Conservation (phyloP, 1,140 invertebrate species). For the Drosophila rufa region DNA sequence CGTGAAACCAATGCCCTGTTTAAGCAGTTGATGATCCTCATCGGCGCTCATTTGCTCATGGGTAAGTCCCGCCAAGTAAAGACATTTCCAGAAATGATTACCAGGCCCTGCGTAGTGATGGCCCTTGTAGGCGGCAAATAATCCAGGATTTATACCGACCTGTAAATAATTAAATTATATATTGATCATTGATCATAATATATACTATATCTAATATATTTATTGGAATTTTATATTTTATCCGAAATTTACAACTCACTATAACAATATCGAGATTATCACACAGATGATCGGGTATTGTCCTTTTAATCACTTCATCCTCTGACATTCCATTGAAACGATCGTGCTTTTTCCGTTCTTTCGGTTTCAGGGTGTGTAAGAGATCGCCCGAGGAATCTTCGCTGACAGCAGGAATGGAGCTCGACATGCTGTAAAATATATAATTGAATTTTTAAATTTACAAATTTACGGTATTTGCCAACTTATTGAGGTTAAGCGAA, state of each 20-base stretch:
- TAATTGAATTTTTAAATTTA: not conserved
- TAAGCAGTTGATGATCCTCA: constrained; percentile 96
- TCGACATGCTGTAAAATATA: constrained; percentile 19
- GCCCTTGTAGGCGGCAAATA: constrained; percentile 98
- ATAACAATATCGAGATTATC: constrained; percentile 98
- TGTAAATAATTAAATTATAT: constrained; percentile 83
- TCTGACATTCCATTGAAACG: constrained; percentile 98
- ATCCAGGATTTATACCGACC: constrained; percentile 98
- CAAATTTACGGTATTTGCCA: not conserved
- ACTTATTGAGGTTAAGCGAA: not conserved
- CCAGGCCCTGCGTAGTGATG: constrained; percentile 99
- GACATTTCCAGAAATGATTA: constrained; percentile 99
- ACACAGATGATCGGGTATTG: constrained; percentile 96
- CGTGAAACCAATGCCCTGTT: constrained; percentile 98
- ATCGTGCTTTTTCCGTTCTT: constrained; percentile 97
- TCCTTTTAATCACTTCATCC: constrained; percentile 96
- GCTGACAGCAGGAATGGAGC: not conserved
- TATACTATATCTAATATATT: not conserved
- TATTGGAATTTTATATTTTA: not conserved
- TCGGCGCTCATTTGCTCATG: constrained; percentile 97
- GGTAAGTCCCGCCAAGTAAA: constrained; percentile 96
- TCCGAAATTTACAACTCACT: constrained; percentile 90
- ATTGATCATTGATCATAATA: not conserved
- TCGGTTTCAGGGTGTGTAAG: constrained; percentile 86
- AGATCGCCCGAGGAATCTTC: constrained; percentile 17